These are phyloP conservation scores for Coptodon bakossiorum DNA, from an alignment of 2,113 vertebrate genomes.

Conservation along the genomic window DNA sequence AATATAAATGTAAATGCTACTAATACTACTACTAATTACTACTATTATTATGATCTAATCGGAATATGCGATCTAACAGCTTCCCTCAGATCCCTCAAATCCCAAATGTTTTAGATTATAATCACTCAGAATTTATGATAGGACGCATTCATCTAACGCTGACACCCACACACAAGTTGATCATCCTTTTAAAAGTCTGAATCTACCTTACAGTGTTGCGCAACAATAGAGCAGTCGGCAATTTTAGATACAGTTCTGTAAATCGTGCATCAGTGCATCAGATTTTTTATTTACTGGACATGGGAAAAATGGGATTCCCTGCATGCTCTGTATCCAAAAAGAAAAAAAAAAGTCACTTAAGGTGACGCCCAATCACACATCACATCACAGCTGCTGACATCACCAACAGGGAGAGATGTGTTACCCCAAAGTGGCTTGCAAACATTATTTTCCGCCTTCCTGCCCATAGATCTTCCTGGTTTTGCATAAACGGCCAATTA, in stretches of 20 bases:
- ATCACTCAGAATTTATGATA: neutral
- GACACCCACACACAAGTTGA: neutral
- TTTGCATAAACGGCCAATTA: conserved; percentile 59
- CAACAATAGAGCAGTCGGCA: neutral
- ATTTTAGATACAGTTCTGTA: neutral
- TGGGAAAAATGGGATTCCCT: neutral
- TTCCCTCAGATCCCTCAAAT: neutral
- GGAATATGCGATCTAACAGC: neutral
- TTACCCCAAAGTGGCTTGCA: neutral
- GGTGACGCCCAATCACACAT: neutral
- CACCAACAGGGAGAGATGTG: neutral
- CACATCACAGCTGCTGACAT: conserved; percentile 4
- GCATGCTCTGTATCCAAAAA: neutral
- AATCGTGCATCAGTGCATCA: neutral
- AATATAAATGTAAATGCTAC: neutral
- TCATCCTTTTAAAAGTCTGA: neutral
- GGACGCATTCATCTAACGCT: neutral
- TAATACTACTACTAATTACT: neutral
- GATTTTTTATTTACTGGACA: neutral
- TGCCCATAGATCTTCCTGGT: conserved; percentile 30
- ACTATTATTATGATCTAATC: neutral
- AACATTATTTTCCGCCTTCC: conserved; percentile 20
- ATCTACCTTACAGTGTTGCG: neutral
- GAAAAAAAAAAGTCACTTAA: neutral
- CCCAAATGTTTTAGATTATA: neutral